Evolutionary conservation across 2,888 invertebrate genomes (phyloP), one percentile per base, ranked within the genome.

Genomic region (Chloroclysta siterata): DNA sequence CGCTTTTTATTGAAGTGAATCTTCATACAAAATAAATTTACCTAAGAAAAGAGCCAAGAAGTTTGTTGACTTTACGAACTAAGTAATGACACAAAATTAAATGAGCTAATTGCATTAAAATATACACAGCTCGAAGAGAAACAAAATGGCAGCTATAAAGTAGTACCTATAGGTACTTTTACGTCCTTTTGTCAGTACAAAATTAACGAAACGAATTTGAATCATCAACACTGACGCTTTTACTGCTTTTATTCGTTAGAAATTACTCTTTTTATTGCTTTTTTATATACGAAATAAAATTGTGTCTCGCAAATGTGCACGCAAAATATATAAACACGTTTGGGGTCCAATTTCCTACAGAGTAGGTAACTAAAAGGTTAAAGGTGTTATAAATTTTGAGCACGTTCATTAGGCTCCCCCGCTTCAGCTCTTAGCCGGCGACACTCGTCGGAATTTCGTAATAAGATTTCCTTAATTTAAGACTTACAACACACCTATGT

Each of bases 401-500:
- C 87, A 85, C 86, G 88, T 90, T 92, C 90, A 90, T 92, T 91
- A 91, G 87, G 82, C 82, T 74, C 73, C 81, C 80, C 74, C 85
- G 84, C 83, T 79, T 79, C 74, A 77, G 87, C 89, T 89, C 86
- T 89, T 87, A 89, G 83, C 75, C 78, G 76, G 76, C 85, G 85
- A 89, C 90, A 89, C 89, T 88, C 88, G 90, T 88, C 75, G 90
- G 91, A 90, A 91, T 92, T 91, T 90, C 81, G 84, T 90, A 91
- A 91, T 92, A 90, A 89, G 87, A 88, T 90, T 91, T 89, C 81
- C 90, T 87, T 89, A 91, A 91, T 89, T 89, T 89, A 88, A 86
- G 82, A 84, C 84, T 80, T 76, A 60, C 77, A 77, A 80, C 70
- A 70, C 61, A 70, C 61, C 63, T 70, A 71, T 67, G 52, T 39